Evolutionary conservation across 1,140 invertebrate genomes (phyloP).

Genomic region (Drosophila arawakana): DNA sequence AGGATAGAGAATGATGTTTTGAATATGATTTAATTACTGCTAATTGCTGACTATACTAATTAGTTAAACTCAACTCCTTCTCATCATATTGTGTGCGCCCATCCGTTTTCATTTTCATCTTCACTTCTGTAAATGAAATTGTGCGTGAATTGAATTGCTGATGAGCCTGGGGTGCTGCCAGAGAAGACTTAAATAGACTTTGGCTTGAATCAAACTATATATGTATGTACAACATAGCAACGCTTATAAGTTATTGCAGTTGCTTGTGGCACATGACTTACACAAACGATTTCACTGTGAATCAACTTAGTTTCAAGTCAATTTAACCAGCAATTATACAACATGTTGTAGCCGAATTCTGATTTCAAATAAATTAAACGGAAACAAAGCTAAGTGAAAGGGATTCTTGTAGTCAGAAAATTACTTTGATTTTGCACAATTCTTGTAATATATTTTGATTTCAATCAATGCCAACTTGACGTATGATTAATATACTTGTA

Average conservation of each 20-base stretch:
- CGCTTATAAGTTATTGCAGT: not conserved
- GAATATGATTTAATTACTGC: slow-evolving; percentile 79
- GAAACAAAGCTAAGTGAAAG: too few species aligned
- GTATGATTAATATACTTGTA: too few species aligned
- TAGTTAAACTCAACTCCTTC: slow-evolving; percentile 46
- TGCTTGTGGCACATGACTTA: not conserved
- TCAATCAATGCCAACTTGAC: too few species aligned
- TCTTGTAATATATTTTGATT: too few species aligned
- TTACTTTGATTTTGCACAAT: not conserved
- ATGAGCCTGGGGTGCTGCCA: slow-evolving; percentile 14
- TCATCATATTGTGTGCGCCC: not conserved
- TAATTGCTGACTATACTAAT: slow-evolving; percentile 68
- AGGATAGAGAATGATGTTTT: slow-evolving; percentile 40
- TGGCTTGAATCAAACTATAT: not conserved
- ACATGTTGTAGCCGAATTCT: not conserved
- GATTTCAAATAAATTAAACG: not conserved
- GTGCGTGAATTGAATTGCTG: slow-evolving; percentile 46
- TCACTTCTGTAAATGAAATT: slow-evolving; percentile 41
- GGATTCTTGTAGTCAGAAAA: not conserved
- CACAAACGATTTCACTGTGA: slow-evolving; percentile 19
- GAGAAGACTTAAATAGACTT: not conserved
- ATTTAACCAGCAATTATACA: slow-evolving; percentile 1
- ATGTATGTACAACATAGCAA: not conserved
- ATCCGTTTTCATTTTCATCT: not conserved
- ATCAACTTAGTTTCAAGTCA: slow-evolving; percentile 6